A percentile compares a stretch with the other conserved stretches of the same genome.
phyloP scores from a whole-genome alignment of 2,113 vertebrate genomes.

The Phyllostomus discolor region DNA sequence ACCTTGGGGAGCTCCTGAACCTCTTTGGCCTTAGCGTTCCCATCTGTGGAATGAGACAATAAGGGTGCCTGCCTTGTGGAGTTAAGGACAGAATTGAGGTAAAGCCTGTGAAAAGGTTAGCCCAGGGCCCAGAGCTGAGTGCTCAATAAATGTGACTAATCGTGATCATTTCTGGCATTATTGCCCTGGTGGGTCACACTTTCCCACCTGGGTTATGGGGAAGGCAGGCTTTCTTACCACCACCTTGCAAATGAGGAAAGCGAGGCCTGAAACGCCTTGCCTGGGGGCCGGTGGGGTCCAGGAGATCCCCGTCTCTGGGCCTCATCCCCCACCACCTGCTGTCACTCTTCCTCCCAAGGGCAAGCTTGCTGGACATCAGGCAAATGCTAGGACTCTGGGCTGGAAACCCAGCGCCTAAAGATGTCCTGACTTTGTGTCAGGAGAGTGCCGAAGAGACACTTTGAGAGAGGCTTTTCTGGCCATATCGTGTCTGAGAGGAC shows the following conservation, averaged over 20 bases:
- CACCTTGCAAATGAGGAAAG: neutral
- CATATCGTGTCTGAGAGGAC: neutral
- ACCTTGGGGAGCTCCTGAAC: neutral
- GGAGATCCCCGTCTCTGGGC: neutral
- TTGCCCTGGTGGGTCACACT: neutral
- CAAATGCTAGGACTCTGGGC: neutral
- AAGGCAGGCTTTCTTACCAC: neutral
- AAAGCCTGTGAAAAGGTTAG: neutral
- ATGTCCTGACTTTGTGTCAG: neutral
- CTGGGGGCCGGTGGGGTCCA: neutral
- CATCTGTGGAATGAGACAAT: neutral
- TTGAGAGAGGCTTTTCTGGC: neutral
- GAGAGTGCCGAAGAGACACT: neutral
- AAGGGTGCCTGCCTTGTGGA: neutral
- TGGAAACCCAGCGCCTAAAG: neutral
- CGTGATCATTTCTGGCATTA: neutral
- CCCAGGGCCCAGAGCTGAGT: neutral
- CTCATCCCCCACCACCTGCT: fast-evolving
- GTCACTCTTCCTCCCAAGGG: neutral
- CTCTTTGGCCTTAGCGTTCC: neutral
- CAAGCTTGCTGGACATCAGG: neutral
- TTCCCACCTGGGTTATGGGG: neutral
- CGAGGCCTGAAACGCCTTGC: neutral
- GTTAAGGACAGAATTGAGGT: neutral
- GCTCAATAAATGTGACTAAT: neutral